Evolutionary conservation across 2,113 vertebrate species (phyloP).

Genomic region (Mus musculus): GRCm39 chr8:115217501-115218000

Average conservation of each 20-base stretch:
- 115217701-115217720: not conserved
- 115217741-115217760: not conserved
- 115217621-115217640: not conserved
- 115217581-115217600: not conserved
- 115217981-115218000: not conserved
- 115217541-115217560: not conserved
- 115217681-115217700: not conserved
- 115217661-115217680: not conserved
- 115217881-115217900: not conserved
- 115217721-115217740: not conserved
- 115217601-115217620: not conserved
- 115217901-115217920: not conserved
- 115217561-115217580: not conserved
- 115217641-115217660: not conserved
- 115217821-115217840: not conserved
- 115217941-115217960: not conserved
- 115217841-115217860: not conserved
- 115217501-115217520: not conserved
- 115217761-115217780: not conserved
- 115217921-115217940: not conserved
- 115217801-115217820: not conserved
- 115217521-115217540: no score
- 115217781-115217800: not conserved
- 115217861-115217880: not conserved
- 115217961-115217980: not conserved